phyloP scores from a whole-genome alignment of 2,113 vertebrate species.

The Callaeas wilsoni region DNA sequence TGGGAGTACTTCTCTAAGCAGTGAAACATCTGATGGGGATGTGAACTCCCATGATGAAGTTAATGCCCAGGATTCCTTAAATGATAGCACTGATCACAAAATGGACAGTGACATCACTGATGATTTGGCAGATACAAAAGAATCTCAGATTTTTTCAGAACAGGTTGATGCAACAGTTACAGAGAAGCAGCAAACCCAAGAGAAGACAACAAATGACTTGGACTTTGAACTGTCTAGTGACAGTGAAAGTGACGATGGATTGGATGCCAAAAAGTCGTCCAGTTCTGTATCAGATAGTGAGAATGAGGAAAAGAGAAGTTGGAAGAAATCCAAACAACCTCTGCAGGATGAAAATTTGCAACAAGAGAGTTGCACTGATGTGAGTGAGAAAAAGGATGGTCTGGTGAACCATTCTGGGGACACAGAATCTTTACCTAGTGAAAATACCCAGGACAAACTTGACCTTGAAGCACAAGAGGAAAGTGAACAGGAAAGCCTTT shows the following conservation, averaged over 20 bases:
- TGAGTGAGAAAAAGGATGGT: neutral
- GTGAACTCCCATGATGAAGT: slow-evolving; percentile 52
- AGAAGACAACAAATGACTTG: slow-evolving; percentile 68
- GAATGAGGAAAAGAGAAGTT: slow-evolving; percentile 63
- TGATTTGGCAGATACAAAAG: slow-evolving; percentile 39
- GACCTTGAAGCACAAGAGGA: slow-evolving; percentile 66
- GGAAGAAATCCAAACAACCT: slow-evolving; percentile 36
- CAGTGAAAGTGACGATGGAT: slow-evolving; percentile 78
- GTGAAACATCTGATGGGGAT: slow-evolving; percentile 45
- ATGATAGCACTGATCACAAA: neutral
- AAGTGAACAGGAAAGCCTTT: slow-evolving; percentile 68
- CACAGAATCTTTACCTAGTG: neutral
- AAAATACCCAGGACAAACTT: slow-evolving; percentile 13
- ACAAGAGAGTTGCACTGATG: neutral
- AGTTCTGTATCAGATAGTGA: slow-evolving; percentile 72
- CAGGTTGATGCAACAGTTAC: neutral
- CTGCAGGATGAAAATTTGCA: neutral
- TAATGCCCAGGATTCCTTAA: slow-evolving; percentile 33
- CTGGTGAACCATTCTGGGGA: slow-evolving; percentile 48
- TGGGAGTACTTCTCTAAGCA: slow-evolving; percentile 33
- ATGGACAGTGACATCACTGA: neutral
- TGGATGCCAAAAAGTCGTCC: slow-evolving; percentile 68
- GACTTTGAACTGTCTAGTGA: slow-evolving; percentile 93
- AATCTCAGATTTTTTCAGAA: neutral
- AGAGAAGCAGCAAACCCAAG: slow-evolving; percentile 9